Evolutionary conservation across 2,113 vertebrate species (phyloP).

Genomic region (Salvelinus sp.): DNA sequence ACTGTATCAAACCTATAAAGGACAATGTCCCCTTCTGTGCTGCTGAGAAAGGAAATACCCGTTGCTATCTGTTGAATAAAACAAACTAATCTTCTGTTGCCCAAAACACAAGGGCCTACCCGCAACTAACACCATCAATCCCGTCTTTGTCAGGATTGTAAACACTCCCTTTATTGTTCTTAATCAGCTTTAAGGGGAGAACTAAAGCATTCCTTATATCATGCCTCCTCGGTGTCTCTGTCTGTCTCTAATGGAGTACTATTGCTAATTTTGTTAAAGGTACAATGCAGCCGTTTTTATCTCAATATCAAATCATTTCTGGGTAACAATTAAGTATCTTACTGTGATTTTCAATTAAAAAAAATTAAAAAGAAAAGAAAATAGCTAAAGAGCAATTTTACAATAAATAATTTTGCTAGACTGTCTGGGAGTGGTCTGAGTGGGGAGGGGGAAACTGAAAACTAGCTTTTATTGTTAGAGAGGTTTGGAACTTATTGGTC

Average conservation of each 20-base stretch:
- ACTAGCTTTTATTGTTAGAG: too few species aligned
- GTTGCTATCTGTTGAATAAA: constrained; percentile 15
- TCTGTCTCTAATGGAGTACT: not conserved
- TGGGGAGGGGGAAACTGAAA: too few species aligned
- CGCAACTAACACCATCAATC: constrained; percentile 14
- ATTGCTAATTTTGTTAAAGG: not conserved
- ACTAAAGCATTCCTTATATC: constrained; percentile 22
- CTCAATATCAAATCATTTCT: too few species aligned
- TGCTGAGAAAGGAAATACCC: constrained; percentile 24
- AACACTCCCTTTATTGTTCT: constrained; percentile 34
- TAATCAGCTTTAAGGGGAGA: constrained; percentile 14
- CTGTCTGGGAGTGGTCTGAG: too few species aligned
- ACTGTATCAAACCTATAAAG: not conserved
- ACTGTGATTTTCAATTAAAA: too few species aligned
- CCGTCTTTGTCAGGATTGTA: constrained; percentile 45
- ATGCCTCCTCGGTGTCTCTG: constrained; percentile 15
- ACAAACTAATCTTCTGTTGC: constrained; percentile 52
- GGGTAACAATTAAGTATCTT: too few species aligned
- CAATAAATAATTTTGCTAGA: too few species aligned
- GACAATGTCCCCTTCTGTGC: too few species aligned
- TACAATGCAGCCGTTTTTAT: too few species aligned
- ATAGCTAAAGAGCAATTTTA: too few species aligned
- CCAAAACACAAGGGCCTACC: constrained; percentile 37
- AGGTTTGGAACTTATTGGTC: too few species aligned
- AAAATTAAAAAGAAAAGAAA: too few species aligned